Conservation (phyloP, 53 echinoderm and acorn worm species). For the Crossaster papposus region DNA sequence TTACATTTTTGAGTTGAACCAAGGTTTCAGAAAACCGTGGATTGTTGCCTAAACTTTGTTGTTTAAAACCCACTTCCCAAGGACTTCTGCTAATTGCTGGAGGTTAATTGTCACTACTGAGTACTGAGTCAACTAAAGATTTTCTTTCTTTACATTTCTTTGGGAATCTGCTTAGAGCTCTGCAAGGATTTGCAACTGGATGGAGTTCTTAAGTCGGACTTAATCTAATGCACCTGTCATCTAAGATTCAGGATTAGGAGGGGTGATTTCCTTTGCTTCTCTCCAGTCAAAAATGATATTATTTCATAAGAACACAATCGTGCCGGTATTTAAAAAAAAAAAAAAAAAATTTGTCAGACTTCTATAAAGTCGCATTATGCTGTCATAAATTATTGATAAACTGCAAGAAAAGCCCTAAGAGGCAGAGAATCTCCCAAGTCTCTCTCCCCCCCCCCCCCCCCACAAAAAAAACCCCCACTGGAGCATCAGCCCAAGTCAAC, state of each 20-base stretch:
- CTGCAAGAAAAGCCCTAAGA: not conserved
- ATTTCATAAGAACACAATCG: slow-evolving; percentile 28
- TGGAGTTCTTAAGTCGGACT: not conserved
- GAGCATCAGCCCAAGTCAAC: slow-evolving; percentile 21
- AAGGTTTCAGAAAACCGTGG: too few relatives aligned
- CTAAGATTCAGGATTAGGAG: not conserved
- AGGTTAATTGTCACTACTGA: not conserved
- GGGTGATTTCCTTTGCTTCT: not conserved
- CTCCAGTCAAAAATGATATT: not conserved
- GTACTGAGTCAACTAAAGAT: not conserved
- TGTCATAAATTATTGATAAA: slow-evolving; percentile 39
- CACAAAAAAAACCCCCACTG: too few relatives aligned
- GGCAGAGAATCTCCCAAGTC: not conserved
- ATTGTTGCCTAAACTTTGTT: too few relatives aligned
- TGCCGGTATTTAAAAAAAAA: not conserved
- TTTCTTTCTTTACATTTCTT: not conserved
- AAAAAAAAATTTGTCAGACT: slow-evolving; percentile 12
- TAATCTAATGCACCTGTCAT: slow-evolving; percentile 6
- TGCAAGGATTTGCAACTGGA: slow-evolving; percentile 3
- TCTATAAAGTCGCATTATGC: not conserved
- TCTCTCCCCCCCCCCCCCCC: not conserved
- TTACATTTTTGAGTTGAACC: too few relatives aligned
- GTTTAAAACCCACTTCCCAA: not conserved
- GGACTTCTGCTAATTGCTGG: not conserved
- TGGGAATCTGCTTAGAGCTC: not conserved